Percentiles rank a stretch among this genome's conserved stretches.
These are phyloP conservation scores for Butastur rufipennis DNA, from an alignment of 2,113 vertebrate species.

Conservation along the genomic window DNA sequence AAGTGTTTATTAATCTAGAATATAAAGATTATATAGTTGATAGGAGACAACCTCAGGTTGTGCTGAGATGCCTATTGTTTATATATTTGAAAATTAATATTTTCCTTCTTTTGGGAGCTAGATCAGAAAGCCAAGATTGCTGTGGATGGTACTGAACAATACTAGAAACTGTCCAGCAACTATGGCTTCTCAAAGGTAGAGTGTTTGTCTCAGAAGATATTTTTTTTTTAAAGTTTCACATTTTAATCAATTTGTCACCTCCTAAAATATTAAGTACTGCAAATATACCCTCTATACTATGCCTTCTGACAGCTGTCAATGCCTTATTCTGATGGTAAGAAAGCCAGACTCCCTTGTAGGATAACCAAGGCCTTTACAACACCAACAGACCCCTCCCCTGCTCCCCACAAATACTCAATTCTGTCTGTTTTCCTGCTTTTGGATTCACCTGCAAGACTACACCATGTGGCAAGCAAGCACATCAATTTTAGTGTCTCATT, in stretches of 20 bases:
- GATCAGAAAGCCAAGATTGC: neutral
- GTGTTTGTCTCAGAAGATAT: neutral
- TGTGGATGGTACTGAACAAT: neutral
- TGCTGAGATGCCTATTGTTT: neutral
- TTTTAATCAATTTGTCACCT: neutral
- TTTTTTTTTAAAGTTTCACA: neutral
- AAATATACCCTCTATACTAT: neutral
- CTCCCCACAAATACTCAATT: neutral
- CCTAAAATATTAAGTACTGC: neutral
- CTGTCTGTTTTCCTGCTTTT: neutral
- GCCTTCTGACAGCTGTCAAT: neutral
- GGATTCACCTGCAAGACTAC: neutral
- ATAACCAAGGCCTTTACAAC: neutral
- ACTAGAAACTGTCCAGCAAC: neutral
- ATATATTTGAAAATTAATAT: neutral
- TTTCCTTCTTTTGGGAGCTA: neutral
- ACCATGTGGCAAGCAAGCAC: neutral
- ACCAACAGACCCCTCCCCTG: neutral
- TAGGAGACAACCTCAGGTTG: neutral
- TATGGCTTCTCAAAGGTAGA: neutral
- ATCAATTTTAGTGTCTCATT: neutral
- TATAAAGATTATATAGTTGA: neutral
- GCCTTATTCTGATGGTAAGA: neutral
- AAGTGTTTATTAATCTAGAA: conserved; percentile 52
- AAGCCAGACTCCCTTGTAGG: neutral